Evolutionary conservation across 2,113 vertebrate species (phyloP).

Genomic region (Calyptomena viridis): DNA sequence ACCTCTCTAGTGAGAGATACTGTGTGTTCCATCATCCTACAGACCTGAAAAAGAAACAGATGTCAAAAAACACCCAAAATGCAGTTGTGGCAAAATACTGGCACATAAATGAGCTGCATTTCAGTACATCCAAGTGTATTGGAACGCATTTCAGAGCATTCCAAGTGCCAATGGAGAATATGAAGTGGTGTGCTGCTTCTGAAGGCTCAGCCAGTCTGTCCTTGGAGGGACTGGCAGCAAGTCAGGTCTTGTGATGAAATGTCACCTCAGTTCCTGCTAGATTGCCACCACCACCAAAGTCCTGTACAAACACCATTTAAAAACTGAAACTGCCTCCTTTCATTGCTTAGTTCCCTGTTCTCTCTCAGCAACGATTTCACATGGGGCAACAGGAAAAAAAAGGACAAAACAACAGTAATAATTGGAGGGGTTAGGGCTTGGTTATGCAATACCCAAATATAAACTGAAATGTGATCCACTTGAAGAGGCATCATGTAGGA

Average conservation of each 20-base stretch:
- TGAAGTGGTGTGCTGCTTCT: not conserved
- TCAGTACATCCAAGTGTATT: too few species aligned
- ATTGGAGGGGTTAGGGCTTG: not conserved
- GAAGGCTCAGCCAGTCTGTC: not conserved
- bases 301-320: rapidly evolving
- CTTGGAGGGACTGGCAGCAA: not conserved
- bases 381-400: not conserved
- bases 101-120: not conserved
- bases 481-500: not conserved
- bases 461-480: constrained; percentile 30
- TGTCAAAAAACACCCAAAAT: not conserved
- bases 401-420: not conserved
- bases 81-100: not conserved
- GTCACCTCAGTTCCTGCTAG: not conserved
- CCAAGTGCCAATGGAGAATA: not conserved
- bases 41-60: not conserved
- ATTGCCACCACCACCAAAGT: not conserved
- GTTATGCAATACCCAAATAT: constrained; percentile 47
- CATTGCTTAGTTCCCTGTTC: not conserved
- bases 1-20: not conserved
- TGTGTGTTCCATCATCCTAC: not conserved
- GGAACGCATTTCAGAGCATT: too few species aligned
- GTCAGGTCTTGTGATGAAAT: not conserved
- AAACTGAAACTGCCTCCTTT: not conserved
- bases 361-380: not conserved